phyloP scores from a whole-genome alignment of 2,113 vertebrate genomes.

The Pholis gunnellus region DNA sequence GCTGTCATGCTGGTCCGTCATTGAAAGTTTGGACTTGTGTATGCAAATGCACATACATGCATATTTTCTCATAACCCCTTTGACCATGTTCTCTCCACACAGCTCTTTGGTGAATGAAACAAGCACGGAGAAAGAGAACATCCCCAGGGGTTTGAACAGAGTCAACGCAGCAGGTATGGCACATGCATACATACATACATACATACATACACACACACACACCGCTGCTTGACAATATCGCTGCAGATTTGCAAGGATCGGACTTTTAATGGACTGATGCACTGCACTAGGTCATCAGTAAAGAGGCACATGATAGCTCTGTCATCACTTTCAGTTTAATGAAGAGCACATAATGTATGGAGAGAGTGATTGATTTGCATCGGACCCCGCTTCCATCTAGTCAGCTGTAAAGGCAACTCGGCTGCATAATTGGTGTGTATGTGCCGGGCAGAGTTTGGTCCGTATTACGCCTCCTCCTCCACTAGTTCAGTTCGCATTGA shows the following conservation, averaged over 20 bases:
- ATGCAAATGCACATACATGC: conserved; percentile 14
- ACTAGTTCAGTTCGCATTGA: conserved; percentile 28
- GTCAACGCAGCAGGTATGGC: conserved; percentile 83
- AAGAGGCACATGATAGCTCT: conserved; percentile 67
- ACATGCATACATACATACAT: conserved; percentile 12
- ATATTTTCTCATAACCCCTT: conserved; percentile 25
- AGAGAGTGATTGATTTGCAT: conserved; percentile 68
- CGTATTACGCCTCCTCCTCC: conserved; percentile 21
- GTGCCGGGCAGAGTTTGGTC: conserved; percentile 32
- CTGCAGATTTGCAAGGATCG: conserved; percentile 67
- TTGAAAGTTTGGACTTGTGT: conserved; percentile 27
- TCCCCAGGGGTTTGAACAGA: conserved; percentile 78
- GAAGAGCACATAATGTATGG: conserved; percentile 72
- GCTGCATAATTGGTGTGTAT: conserved; percentile 32
- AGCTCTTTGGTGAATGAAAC: conserved; percentile 56
- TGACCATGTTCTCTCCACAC: conserved; percentile 32
- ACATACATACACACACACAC: conserved; percentile 12
- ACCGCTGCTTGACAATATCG: conserved; percentile 16
- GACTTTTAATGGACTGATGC: conserved; percentile 77
- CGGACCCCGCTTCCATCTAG: conserved; percentile 38
- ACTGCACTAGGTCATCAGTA: conserved; percentile 73
- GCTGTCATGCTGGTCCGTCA: conserved; percentile 36
- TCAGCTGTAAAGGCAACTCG: conserved; percentile 51
- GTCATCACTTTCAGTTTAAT: conserved; percentile 79
- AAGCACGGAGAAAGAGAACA: conserved; percentile 58